Evolutionary conservation across 2,797 vertebrate species (phyloP).

Genomic region (Peromyscus aztecus): DNA sequence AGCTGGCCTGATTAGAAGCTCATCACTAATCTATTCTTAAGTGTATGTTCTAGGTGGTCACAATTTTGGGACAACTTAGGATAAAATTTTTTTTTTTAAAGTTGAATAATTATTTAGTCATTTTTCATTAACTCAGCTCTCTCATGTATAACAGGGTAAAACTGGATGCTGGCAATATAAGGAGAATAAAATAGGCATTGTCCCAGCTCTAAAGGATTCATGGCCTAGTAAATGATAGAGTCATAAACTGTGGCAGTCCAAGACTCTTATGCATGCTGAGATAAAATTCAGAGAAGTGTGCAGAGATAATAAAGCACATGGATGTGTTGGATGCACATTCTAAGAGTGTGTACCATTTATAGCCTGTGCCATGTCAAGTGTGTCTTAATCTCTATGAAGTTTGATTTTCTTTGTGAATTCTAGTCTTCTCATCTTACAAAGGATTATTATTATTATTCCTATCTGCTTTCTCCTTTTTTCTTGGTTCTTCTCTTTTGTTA

Average conservation of each 20-base stretch:
- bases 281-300: not conserved
- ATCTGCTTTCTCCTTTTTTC: not conserved
- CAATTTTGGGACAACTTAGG: not conserved
- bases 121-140: not conserved
- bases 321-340: not conserved
- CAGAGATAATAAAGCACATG: not conserved
- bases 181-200: not conserved
- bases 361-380: not conserved
- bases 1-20: not conserved
- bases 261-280: not conserved
- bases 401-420: not conserved
- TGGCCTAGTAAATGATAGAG: not conserved
- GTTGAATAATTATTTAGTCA: not conserved
- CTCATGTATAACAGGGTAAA: not conserved
- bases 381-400: not conserved
- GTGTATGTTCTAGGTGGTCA: not conserved
- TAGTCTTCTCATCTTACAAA: conserved; percentile 11
- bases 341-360: not conserved
- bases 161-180: not conserved
- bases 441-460: not conserved
- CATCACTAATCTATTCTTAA: not conserved
- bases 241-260: not conserved
- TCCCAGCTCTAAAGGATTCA: not conserved
- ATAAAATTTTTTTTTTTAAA: not conserved
- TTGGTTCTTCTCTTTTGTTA: not conserved